phyloP scores from a whole-genome alignment of 2,797 vertebrate genomes.

The Bradypus variegatus region DNA sequence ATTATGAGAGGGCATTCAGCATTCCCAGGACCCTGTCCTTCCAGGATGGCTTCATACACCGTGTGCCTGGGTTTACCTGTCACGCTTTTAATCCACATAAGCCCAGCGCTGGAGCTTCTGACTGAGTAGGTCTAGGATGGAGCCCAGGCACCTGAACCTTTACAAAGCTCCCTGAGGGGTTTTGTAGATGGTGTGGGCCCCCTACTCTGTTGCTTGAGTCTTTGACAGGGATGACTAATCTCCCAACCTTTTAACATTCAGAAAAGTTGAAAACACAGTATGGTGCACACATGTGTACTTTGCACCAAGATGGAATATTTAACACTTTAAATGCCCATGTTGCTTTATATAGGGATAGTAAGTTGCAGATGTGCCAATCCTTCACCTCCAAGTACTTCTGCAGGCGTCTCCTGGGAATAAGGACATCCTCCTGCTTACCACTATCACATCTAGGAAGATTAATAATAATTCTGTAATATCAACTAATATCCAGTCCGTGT shows the following conservation, averaged over 20 bases:
- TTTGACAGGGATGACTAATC: neutral
- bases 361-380: neutral
- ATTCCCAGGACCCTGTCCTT: neutral
- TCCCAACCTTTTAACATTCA: neutral
- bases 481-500: neutral
- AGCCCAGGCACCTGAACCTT: neutral
- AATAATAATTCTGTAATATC: neutral
- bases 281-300: neutral
- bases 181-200: neutral
- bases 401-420: neutral
- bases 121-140: neutral
- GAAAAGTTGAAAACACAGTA: neutral
- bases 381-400: neutral
- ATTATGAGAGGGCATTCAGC: neutral
- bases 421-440: neutral
- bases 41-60: neutral
- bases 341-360: neutral
- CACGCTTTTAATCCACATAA: no score
- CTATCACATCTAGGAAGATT: fast-evolving
- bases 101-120: neutral
- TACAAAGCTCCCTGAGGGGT: neutral
- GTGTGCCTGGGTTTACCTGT: neutral
- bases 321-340: neutral
- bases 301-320: neutral
- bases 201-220: neutral